Evolutionary conservation across 2,888 invertebrate species (phyloP).

Genomic region (Alloscopus bannaensis): DNA sequence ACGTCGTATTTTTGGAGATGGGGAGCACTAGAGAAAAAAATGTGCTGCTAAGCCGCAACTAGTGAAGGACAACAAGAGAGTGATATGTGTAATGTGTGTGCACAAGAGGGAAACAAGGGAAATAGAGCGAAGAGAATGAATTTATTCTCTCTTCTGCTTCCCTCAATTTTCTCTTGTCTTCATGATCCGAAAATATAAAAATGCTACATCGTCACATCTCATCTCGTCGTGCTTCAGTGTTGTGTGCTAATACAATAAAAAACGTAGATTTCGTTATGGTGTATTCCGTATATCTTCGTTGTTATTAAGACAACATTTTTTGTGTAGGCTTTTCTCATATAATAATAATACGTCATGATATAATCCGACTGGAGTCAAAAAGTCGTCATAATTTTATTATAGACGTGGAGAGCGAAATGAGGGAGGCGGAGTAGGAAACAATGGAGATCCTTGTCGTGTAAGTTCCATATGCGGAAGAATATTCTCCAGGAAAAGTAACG

Average conservation of each 20-base stretch:
- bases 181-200: conserved; percentile 12
- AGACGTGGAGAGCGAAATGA: conserved; percentile 34
- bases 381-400: conserved; percentile 64
- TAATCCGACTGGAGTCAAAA: conserved; percentile 63
- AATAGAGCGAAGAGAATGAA: conserved; percentile 61
- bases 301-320: background rate
- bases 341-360: conserved; percentile 54
- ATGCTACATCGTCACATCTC: conserved; percentile 26
- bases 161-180: conserved; percentile 33
- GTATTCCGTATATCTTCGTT: background rate
- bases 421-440: conserved; percentile 17
- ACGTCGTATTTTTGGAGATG: background rate
- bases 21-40: conserved; percentile 46
- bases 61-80: background rate
- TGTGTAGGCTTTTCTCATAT: background rate
- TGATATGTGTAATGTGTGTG: background rate
- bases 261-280: conserved; percentile 44
- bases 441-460: conserved; percentile 42
- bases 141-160: conserved; percentile 43
- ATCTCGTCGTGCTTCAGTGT: conserved; percentile 6
- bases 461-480: conserved; percentile 4
- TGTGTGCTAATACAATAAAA: conserved; percentile 50
- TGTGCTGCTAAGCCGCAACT: conserved; percentile 47
- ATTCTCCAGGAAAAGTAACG: background rate
- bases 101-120: conserved; percentile 32